Base-by-base conservation (phyloP, 2,113 vertebrate species). In the Charadrius vociferus region DNA sequence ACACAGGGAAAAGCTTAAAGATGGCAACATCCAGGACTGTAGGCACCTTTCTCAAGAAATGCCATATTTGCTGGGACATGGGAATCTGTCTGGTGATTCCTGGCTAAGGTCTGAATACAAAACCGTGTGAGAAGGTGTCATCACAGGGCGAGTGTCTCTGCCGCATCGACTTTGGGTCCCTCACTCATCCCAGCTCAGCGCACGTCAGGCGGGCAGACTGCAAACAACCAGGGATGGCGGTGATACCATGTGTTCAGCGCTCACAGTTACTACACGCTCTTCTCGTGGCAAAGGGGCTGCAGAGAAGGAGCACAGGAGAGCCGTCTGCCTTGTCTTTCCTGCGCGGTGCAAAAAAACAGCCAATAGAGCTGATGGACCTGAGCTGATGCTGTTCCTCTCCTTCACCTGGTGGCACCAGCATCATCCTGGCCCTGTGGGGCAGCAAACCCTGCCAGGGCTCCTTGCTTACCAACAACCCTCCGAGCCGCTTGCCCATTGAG, bases 121-220 rank as follows among this genome's bases (percentile, higher is more conserved):
- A 71, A 36, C 49, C 1, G 0, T 18, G 20, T 26, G n/a, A 70
- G 45, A 67, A 79, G 19, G 19, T 80, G 41, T 41, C 47, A 29
- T n/a, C n/a, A 5, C n/a, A 23, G 41, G 32, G 20, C 12, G 45
- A 32, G 20, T 32, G 45, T 73, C 27, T 7, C 20, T 19, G 6
- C 50, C 56, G 27, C 36, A 10, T 4, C 1, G 2, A 21, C 52
- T 71, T 8, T 6, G 47, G 39, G 32, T 36, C 19, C 18, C 23
- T 71, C 16, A 2, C 9, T 55, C 0, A 1, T 20, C 47, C 15
- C 53, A 65, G 85, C 32, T 50, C 52, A 24, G n/a, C 0, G 3
- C 39, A 36, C 0, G 0, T 8, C 56, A 47, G 58, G 18, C 4
- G 1, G 29, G 37, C 0, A 2, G 34, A 3, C 0, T 41, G 49